Percentiles rank a stretch among this genome's conserved stretches.
These are phyloP conservation scores for Andrena cerasifolii DNA, from an alignment of 1,140 invertebrate species.

Conservation along the genomic window DNA sequence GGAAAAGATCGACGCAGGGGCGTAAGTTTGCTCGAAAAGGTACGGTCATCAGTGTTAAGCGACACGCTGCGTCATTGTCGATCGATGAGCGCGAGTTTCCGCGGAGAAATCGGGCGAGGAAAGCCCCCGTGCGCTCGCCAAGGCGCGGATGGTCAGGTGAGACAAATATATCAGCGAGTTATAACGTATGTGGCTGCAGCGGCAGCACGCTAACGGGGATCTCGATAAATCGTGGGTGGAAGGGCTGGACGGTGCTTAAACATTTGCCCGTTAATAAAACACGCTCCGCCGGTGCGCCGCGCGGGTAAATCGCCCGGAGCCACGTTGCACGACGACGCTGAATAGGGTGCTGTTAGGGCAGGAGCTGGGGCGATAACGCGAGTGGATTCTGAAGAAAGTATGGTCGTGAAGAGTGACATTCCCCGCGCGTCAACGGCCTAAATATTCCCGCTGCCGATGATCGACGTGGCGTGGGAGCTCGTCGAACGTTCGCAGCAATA, in stretches of 20 bases:
- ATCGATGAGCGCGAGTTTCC: not conserved
- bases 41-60: constrained; percentile 13
- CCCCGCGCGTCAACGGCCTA: too few relatives aligned
- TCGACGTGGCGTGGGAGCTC: not conserved
- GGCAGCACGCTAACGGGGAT: constrained; percentile 25
- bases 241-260: constrained; percentile 39
- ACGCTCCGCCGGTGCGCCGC: constrained; percentile 11
- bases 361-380: not conserved
- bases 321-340: not conserved
- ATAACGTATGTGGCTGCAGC: not conserved
- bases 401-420: too few relatives aligned
- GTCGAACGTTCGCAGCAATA: not conserved
- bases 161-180: constrained; percentile 13
- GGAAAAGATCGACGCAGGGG: too few relatives aligned
- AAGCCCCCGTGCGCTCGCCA: constrained; percentile 5
- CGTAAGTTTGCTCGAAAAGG: too few relatives aligned
- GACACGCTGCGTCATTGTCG: constrained; percentile 1
- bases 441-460: not conserved
- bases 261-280: constrained; percentile 61
- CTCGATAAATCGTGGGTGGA: constrained; percentile 51
- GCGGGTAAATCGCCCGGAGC: constrained; percentile 3
- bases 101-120: constrained; percentile 28
- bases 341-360: not conserved
- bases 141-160: constrained; percentile 24
- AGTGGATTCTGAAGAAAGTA: too few relatives aligned